A percentile compares a stretch with the other conserved stretches of the same genome.
Evolutionary conservation across 1,140 invertebrate genomes (phyloP).

Genomic region (Drosophila insularis): DNA sequence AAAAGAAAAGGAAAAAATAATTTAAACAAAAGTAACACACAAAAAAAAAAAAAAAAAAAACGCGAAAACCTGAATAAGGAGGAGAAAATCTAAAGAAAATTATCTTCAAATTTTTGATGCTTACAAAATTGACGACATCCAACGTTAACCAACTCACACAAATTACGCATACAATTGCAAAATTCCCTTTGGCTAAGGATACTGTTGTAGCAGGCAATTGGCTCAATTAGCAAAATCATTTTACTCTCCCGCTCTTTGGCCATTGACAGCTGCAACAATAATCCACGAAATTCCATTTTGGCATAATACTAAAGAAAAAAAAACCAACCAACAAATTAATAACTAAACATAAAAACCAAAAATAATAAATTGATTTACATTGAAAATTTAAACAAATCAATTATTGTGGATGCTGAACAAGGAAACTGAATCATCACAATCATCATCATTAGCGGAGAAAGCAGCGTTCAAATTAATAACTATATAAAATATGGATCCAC

Average conservation of each 20-base stretch:
- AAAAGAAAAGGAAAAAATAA: slow-evolving; percentile 1
- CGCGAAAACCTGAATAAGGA: not conserved
- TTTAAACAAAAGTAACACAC: not conserved
- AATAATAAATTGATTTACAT: slow-evolving; percentile 14
- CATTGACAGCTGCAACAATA: slow-evolving; percentile 55
- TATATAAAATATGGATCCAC: slow-evolving; percentile 86
- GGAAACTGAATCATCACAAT: slow-evolving; percentile 4
- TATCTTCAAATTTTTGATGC: slow-evolving; percentile 25
- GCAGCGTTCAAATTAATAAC: slow-evolving; percentile 20
- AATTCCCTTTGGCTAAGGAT: slow-evolving; percentile 82
- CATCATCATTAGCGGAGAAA: slow-evolving; percentile 76
- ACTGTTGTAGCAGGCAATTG: slow-evolving; percentile 48
- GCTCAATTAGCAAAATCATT: slow-evolving; percentile 16
- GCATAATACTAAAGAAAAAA: slow-evolving; percentile 48
- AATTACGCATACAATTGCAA: slow-evolving; percentile 79
- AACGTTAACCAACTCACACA: slow-evolving; percentile 54
- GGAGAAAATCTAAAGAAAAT: not conserved
- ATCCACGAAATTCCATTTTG: slow-evolving; percentile 80
- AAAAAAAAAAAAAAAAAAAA: not conserved
- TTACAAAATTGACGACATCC: slow-evolving; percentile 44
- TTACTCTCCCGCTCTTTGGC: slow-evolving; percentile 60
- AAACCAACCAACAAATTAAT: slow-evolving; percentile 29
- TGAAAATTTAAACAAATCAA: not conserved
- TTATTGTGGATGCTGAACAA: slow-evolving; percentile 18
- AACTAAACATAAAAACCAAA: slow-evolving; percentile 20